Base-by-base conservation (phyloP, 2,797 vertebrate genomes). In the Euphonia xanthogaster region DNA sequence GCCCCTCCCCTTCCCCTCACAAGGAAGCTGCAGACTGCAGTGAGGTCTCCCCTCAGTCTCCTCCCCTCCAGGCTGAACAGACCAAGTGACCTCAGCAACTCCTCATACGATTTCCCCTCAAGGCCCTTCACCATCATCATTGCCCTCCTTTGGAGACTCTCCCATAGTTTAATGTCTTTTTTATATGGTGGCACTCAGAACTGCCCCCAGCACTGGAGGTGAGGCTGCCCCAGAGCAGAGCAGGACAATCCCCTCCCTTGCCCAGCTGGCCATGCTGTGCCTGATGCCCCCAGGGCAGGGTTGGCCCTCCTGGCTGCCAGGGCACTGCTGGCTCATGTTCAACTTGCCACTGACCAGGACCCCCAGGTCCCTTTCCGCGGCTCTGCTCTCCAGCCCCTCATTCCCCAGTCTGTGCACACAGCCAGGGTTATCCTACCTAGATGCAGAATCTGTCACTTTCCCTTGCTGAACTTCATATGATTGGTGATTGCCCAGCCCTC, bases 281-380 rank as follows among this genome's bases (percentile, higher is more conserved):
- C 51, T 66, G 70, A 44, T 84, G 22, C 0, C 4, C 4, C 3
- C 37, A 44, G 45, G 19, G 28, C 13, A 45, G 1, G 9, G 2
- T 1, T 60, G 37, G 5, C 8, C 3, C 12, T 51, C n/a, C 39
- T 51, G 71, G 19, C 45, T 75, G 21, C 28, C 62, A 60, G 37
- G n/a, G 7, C 71, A 45, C 15, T 51, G 39, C 45, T 51, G 62
- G 0, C 27, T n/a, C 7, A 0, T 20, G 19, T 24, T 51, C 39
- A 45, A 2, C n/a, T 39, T 51, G 22, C 1, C n/a, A 7, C 0
- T 0, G 1, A 28, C 27, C 37, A 37, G 61, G 12, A 44, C 2
- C 5, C 18, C 10, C n/a, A 16, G 22, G 8, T 10, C 0, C 14
- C 27, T 48, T 57, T 22, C 42, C 2, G 1, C 4, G 4, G 24